Conservation (phyloP, 2,113 vertebrate species). For the Ciconia maguari region DNA sequence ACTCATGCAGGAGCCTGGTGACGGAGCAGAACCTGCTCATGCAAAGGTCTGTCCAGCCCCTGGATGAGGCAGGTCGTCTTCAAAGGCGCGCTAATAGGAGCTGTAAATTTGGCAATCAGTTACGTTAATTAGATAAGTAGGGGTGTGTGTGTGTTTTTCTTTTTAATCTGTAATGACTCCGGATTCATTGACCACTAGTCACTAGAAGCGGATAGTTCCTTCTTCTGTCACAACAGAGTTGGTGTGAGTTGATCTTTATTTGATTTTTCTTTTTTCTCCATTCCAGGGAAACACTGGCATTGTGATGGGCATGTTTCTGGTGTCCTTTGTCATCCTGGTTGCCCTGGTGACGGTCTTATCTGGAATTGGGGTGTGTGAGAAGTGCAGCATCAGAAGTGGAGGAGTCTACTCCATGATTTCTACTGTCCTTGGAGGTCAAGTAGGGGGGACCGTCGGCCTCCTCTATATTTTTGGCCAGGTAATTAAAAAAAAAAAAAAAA, state of each 20-base stretch:
- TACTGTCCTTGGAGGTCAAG: slow-evolving; percentile 85
- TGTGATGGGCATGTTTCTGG: slow-evolving; percentile 87
- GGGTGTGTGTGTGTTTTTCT: not conserved
- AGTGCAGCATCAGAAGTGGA: slow-evolving; percentile 83
- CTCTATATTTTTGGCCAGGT: slow-evolving; percentile 98
- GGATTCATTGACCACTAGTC: not conserved
- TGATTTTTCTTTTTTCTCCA: not conserved
- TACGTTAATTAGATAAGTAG: not conserved
- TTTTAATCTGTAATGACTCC: not conserved
- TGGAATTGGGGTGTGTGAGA: slow-evolving; percentile 88
- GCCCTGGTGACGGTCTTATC: slow-evolving; percentile 92
- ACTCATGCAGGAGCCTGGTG: not conserved
- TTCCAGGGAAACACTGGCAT: slow-evolving; percentile 93
- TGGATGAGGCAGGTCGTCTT: not conserved
- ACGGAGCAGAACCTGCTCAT: not conserved
- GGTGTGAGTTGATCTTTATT: not conserved
- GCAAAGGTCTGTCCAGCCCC: not conserved
- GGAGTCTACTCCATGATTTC: slow-evolving; percentile 97
- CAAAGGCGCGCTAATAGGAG: not conserved
- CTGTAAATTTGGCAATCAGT: not conserved
- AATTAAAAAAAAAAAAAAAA: not conserved
- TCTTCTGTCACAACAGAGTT: not conserved
- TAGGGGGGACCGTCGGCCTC: slow-evolving; percentile 89
- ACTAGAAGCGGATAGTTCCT: not conserved
- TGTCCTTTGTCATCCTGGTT: slow-evolving; percentile 88